These are phyloP conservation scores for Glyptemys insculpta DNA, from an alignment of 2,797 vertebrate genomes.

Conservation along the genomic window DNA sequence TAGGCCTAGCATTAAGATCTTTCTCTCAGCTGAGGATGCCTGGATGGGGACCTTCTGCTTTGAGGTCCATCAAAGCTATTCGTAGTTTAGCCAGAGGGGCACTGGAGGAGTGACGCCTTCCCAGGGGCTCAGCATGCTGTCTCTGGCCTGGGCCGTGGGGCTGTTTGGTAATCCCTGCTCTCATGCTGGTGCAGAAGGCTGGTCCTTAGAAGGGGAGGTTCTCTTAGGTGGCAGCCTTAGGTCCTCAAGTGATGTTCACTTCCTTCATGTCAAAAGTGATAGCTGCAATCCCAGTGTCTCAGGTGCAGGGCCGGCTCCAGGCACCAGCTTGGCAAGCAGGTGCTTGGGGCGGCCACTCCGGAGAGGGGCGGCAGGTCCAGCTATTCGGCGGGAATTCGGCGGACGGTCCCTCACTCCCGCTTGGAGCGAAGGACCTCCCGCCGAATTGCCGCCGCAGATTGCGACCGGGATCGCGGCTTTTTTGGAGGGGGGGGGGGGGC, in stretches of 20 bases:
- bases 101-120: fast-evolving
- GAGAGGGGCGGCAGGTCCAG: too few species aligned
- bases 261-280: neutral
- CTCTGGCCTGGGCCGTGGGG: too few species aligned
- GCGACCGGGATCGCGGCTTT: too few species aligned
- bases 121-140: neutral
- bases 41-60: neutral
- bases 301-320: too few species aligned
- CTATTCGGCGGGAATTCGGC: too few species aligned
- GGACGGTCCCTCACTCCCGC: too few species aligned
- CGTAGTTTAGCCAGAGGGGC: neutral
- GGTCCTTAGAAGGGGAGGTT: neutral
- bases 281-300: neutral
- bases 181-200: neutral
- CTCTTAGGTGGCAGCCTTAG: neutral
- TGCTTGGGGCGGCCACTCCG: too few species aligned
- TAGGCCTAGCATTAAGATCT: neutral
- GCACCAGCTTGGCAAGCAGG: too few species aligned
- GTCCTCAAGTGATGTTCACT: neutral
- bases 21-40: neutral
- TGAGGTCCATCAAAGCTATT: neutral
- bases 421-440: too few species aligned
- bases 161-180: neutral
- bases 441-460: too few species aligned
- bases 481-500: too few species aligned